These are phyloP conservation scores for Ophiothrix spiculata DNA, from an alignment of 35 echinoderm and acorn worm species.

Conservation along the genomic window DNA sequence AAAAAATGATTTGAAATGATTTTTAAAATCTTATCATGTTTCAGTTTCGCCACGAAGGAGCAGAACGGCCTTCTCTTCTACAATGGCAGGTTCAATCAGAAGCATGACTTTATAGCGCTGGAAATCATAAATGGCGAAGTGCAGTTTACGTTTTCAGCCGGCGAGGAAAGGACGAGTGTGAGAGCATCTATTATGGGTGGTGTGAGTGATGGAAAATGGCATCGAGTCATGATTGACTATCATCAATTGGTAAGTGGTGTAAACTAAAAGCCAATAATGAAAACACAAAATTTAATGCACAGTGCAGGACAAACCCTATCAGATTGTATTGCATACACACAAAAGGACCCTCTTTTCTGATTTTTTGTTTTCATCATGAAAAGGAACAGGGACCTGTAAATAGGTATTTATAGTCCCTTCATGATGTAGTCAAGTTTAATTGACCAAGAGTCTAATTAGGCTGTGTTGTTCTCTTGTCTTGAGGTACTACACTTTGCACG, in stretches of 20 bases:
- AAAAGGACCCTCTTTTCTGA: no score
- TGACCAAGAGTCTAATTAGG: no score
- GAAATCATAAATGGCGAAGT: slow-evolving; percentile 84
- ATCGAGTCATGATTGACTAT: slow-evolving; percentile 76
- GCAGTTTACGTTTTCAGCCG: slow-evolving; percentile 87
- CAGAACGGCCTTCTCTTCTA: slow-evolving; percentile 96
- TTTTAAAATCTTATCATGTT: slow-evolving; percentile 13
- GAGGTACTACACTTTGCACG: no score
- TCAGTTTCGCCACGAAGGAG: slow-evolving; percentile 89
- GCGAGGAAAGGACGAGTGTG: slow-evolving; percentile 67
- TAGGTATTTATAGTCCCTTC: no score
- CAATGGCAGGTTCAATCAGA: slow-evolving; percentile 95
- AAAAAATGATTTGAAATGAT: neutral
- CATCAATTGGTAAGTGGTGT: slow-evolving; percentile 60
- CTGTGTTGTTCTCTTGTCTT: no score
- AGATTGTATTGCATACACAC: no score
- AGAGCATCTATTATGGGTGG: slow-evolving; percentile 68
- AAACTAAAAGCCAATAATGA: no score
- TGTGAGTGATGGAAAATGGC: slow-evolving; percentile 89
- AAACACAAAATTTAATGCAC: no score
- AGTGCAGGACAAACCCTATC: no score
- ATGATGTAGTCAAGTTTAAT: no score
- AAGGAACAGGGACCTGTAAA: no score
- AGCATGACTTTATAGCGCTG: slow-evolving; percentile 95
- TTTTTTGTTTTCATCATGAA: no score